Evolutionary conservation across 2,113 vertebrate genomes (phyloP).

Genomic region (Urocynchramus pylzowi): DNA sequence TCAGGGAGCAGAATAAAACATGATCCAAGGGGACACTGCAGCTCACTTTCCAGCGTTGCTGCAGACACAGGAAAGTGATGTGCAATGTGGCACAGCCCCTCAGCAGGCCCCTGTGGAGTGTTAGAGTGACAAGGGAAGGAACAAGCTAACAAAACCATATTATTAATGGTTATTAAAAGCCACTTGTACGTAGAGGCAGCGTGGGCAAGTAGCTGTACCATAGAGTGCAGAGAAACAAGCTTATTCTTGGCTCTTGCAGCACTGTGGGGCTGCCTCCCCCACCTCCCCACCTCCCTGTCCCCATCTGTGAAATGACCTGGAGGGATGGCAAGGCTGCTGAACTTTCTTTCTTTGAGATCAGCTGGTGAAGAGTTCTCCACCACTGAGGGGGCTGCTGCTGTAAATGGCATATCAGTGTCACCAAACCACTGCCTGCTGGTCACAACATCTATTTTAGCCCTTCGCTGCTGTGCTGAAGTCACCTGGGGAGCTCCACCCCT

Average conservation of each 20-base stretch:
- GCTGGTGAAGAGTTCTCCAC: neutral
- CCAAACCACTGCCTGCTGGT: neutral
- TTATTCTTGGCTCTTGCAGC: neutral
- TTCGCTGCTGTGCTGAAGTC: neutral
- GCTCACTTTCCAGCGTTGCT: neutral
- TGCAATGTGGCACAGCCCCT: neutral
- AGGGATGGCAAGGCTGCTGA: rapidly evolving
- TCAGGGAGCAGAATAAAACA: neutral
- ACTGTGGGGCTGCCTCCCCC: neutral
- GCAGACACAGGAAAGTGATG: rapidly evolving
- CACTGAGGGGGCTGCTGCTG: neutral
- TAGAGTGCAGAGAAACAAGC: neutral
- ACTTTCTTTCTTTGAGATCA: neutral
- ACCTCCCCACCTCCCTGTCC: neutral
- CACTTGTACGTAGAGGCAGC: neutral
- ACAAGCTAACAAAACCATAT: neutral
- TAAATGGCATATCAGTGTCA: neutral
- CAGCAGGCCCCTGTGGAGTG: rapidly evolving
- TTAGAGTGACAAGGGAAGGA: neutral
- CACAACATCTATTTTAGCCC: rapidly evolving
- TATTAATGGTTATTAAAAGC: neutral
- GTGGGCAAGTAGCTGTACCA: neutral
- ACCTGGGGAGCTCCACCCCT: neutral
- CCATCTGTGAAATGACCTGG: neutral
- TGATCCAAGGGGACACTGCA: neutral